phyloP scores from a whole-genome alignment of 2,113 vertebrate species.

The Hyaena hyaena region DNA sequence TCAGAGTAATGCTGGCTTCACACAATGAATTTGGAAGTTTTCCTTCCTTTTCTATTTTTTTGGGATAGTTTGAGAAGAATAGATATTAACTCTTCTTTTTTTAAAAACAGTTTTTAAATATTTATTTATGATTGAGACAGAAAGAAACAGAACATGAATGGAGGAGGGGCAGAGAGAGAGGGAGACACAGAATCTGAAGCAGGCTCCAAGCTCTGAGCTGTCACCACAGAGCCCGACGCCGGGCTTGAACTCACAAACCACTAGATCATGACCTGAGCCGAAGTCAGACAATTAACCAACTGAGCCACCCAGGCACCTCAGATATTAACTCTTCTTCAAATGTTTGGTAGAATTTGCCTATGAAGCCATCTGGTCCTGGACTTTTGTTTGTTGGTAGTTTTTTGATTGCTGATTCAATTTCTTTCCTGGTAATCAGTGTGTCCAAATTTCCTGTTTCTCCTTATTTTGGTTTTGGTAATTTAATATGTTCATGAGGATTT shows the following conservation, averaged over 20 bases:
- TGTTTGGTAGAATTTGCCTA: not conserved
- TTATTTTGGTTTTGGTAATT: not conserved
- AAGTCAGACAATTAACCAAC: too few relatives aligned
- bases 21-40: not conserved
- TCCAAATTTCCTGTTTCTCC: not conserved
- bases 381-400: not conserved
- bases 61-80: not conserved
- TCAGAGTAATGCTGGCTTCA: not conserved
- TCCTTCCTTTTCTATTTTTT: not conserved
- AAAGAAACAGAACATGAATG: too few relatives aligned
- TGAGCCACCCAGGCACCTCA: too few relatives aligned
- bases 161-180: too few relatives aligned
- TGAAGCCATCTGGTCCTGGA: not conserved
- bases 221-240: too few relatives aligned
- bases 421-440: not conserved
- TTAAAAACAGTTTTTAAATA: too few relatives aligned
- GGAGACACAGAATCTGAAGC: too few relatives aligned
- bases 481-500: not conserved
- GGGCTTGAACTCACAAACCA: too few relatives aligned
- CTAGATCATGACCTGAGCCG: too few relatives aligned
- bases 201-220: too few relatives aligned
- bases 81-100: not conserved
- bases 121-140: too few relatives aligned
- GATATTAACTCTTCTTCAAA: not conserved
- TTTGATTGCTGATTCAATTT: not conserved